phyloP scores from a whole-genome alignment of 2,797 vertebrate genomes.

The Mus spretus region DNA sequence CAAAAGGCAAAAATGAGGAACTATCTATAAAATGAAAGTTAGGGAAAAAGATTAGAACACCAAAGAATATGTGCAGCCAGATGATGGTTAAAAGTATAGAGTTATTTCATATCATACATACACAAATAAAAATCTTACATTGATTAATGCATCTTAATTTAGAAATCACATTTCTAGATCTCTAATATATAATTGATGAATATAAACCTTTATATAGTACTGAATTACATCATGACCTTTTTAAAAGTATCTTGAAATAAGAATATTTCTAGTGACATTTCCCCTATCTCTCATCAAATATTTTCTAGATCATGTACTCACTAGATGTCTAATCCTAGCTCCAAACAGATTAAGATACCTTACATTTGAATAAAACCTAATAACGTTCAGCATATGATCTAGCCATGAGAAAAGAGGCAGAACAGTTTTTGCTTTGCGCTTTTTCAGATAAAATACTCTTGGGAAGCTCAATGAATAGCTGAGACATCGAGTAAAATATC shows the following conservation, averaged over 20 bases:
- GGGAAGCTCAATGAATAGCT: background rate
- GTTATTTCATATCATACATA: background rate
- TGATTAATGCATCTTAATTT: background rate
- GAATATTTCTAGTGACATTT: conserved; percentile 32
- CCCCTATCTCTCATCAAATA: background rate
- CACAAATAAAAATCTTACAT: conserved; percentile 22
- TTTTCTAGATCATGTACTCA: background rate
- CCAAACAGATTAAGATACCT: conserved; percentile 34
- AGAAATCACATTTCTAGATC: background rate
- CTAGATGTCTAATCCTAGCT: background rate
- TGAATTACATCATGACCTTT: background rate
- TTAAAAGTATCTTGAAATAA: conserved; percentile 5
- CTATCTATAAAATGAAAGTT: conserved; percentile 31
- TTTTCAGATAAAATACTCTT: background rate
- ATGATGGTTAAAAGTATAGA: background rate
- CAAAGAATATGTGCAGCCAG: background rate
- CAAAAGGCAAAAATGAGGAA: background rate
- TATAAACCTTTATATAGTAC: background rate
- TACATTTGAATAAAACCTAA: background rate
- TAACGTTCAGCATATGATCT: background rate
- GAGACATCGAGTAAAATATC: background rate
- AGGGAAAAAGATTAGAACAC: background rate
- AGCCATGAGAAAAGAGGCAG: background rate
- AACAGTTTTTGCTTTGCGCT: background rate
- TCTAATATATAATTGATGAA: background rate